Conservation (phyloP, 2,797 vertebrate genomes). For the Odontamblyopus lacepedii region DNA sequence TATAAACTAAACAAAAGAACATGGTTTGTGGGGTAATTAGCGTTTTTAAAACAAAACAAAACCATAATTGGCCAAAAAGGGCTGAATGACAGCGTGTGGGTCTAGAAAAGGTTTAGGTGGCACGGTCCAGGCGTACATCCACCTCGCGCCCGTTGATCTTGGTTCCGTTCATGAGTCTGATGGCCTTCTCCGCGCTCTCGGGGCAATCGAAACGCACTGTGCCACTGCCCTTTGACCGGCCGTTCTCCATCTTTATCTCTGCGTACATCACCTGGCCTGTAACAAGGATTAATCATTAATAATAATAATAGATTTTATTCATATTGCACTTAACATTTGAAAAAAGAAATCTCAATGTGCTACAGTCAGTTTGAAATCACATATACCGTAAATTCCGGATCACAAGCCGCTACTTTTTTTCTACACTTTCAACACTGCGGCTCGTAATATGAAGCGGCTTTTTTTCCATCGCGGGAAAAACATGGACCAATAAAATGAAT, state of each 20-base stretch:
- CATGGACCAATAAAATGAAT: too few species aligned
- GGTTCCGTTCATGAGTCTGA: conserved; percentile 97
- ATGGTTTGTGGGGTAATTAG: conserved; percentile 76
- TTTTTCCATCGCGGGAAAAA: too few species aligned
- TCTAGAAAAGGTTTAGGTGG: conserved; percentile 82
- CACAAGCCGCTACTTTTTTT: too few species aligned
- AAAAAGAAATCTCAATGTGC: too few species aligned
- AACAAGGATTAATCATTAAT: not conserved
- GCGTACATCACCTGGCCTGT: conserved; percentile 98
- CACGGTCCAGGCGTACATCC: conserved; percentile 95
- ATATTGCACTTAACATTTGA: too few species aligned
- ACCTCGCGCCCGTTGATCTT: conserved; percentile 98
- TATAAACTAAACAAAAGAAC: conserved; percentile 78
- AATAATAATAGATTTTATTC: too few species aligned
- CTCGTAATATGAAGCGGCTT: too few species aligned
- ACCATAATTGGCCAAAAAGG: conserved; percentile 57
- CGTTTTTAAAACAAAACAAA: conserved; percentile 95
- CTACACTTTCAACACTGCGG: too few species aligned
- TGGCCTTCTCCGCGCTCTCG: conserved; percentile 94
- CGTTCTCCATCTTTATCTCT: conserved; percentile 99
- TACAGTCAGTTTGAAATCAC: too few species aligned
- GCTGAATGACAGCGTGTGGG: conserved; percentile 53
- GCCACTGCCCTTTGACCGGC: conserved; percentile 97
- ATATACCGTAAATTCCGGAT: too few species aligned
- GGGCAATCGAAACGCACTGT: conserved; percentile 94